phyloP scores from a whole-genome alignment of 2,797 vertebrate species.

The Numenius phaeopus region DNA sequence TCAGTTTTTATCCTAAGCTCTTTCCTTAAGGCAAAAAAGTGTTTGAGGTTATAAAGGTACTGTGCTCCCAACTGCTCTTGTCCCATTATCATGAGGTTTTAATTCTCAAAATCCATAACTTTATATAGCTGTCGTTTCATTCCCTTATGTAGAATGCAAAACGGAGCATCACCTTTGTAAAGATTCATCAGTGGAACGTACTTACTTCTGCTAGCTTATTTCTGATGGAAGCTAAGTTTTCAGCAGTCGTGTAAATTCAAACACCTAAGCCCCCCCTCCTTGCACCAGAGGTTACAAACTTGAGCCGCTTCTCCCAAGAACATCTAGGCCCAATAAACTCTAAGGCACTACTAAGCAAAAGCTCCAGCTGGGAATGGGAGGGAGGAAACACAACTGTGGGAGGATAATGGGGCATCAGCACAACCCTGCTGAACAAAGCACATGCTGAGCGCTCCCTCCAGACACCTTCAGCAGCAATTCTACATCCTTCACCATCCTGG shows the following conservation, averaged over 20 bases:
- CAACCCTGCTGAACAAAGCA: background rate
- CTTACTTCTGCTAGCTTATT: background rate
- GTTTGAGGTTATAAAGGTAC: background rate
- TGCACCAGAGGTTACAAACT: background rate
- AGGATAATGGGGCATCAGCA: background rate
- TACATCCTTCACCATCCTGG: background rate
- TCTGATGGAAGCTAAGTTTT: background rate
- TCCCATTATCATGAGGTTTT: background rate
- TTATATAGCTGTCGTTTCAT: background rate
- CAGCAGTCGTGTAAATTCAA: background rate
- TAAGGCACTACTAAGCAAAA: background rate
- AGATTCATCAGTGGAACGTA: background rate
- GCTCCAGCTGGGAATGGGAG: background rate
- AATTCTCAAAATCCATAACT: background rate
- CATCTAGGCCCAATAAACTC: background rate
- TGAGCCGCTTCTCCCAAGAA: background rate
- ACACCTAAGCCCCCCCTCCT: background rate
- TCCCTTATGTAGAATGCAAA: background rate
- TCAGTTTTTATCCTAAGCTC: background rate
- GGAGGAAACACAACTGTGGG: rapidly evolving
- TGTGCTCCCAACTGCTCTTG: background rate
- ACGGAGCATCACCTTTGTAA: background rate
- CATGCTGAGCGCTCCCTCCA: background rate
- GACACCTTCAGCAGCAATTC: background rate
- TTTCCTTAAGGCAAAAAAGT: too few species aligned